Evolutionary conservation across 2,113 vertebrate genomes (phyloP).

Genomic region (Orientallactaga bullata): DNA sequence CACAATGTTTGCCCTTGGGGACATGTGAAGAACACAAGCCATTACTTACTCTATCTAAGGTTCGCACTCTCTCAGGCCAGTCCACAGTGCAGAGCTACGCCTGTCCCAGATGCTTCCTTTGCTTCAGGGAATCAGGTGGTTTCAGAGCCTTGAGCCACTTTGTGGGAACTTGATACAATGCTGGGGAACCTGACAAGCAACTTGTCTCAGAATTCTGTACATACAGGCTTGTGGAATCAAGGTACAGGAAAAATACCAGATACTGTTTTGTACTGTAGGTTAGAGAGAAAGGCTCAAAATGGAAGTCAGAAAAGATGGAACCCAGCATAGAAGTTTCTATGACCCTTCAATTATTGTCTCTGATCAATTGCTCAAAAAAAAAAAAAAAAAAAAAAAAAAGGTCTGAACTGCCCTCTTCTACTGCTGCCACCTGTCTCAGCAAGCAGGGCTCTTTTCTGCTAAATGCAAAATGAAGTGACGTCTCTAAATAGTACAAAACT

Average conservation of each 20-base stretch:
- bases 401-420: neutral
- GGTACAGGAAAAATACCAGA: neutral
- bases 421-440: neutral
- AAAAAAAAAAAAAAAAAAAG: slow-evolving; percentile 30
- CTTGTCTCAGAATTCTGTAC: neutral
- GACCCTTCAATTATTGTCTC: slow-evolving; percentile 14
- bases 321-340: neutral
- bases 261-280: neutral
- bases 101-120: neutral
- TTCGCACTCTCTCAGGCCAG: neutral
- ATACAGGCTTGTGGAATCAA: neutral
- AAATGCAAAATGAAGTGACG: neutral
- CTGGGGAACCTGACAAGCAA: neutral
- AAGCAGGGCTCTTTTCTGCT: neutral
- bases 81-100: neutral
- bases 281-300: slow-evolving; percentile 34
- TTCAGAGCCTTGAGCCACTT: neutral
- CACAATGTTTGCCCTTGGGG: slow-evolving; percentile 35
- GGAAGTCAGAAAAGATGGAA: neutral
- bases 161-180: neutral
- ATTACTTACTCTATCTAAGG: neutral
- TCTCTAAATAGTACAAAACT: neutral
- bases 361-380: slow-evolving; percentile 17
- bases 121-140: neutral
- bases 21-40: neutral